These are phyloP conservation scores for Merodon equestris DNA, from an alignment of 2,888 invertebrate genomes.

Conservation along the genomic window DNA sequence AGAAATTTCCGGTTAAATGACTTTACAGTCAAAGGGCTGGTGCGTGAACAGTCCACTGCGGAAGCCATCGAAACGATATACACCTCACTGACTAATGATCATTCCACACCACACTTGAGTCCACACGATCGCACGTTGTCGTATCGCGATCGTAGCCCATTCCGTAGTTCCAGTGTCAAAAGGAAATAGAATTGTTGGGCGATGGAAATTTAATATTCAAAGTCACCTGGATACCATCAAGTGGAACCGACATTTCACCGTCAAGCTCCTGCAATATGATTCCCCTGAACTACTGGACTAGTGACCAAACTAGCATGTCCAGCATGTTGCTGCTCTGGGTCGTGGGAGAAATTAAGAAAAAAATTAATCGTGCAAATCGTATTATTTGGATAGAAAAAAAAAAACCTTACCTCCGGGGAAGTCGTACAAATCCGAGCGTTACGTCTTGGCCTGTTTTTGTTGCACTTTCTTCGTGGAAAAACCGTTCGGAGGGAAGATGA, in stretches of 20 bases:
- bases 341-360: slow-evolving; percentile 38
- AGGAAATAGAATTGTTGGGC: slow-evolving; percentile 31
- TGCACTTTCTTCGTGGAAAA: slow-evolving; percentile 24
- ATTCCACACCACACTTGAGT: slow-evolving; percentile 9
- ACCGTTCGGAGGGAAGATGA: neutral
- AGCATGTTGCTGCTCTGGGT: slow-evolving; percentile 25
- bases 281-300: too few relatives aligned
- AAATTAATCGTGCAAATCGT: slow-evolving; percentile 26
- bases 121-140: neutral
- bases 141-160: too few relatives aligned
- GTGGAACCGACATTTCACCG: slow-evolving; percentile 37
- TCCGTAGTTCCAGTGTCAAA: neutral
- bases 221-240: slow-evolving; percentile 30
- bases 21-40: slow-evolving; percentile 21
- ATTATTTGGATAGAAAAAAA: slow-evolving; percentile 2
- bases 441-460: slow-evolving; percentile 20
- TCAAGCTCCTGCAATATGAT: neutral
- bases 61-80: slow-evolving; percentile 27
- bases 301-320: neutral
- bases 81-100: slow-evolving; percentile 33
- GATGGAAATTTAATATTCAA: slow-evolving; percentile 32
- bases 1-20: slow-evolving; percentile 39
- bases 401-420: too few relatives aligned
- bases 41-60: slow-evolving; percentile 28
- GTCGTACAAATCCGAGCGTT: slow-evolving; percentile 22